These are phyloP conservation scores for Neotoxoptera formosana DNA, from an alignment of 1,140 invertebrate species.

Conservation along the genomic window DNA sequence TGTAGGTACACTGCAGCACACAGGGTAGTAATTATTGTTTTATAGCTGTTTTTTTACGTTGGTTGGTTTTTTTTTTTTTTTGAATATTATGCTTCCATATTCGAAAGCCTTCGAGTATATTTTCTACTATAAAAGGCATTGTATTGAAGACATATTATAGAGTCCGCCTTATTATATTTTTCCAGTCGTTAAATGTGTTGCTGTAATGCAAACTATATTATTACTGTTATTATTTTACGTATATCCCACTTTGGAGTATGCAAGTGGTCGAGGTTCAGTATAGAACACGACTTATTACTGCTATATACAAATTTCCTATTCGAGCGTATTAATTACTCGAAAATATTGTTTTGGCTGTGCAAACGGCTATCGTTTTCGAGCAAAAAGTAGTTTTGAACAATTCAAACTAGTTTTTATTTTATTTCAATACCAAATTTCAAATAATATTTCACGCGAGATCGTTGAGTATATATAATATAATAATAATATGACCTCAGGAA, in stretches of 20 bases:
- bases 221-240: background rate
- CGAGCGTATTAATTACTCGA: background rate
- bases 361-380: background rate
- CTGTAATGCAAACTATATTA: conserved; percentile 31
- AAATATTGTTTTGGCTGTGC: background rate
- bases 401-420: background rate
- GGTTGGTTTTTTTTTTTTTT: background rate
- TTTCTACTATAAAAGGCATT: conserved; percentile 33
- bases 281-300: background rate
- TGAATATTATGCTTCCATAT: background rate
- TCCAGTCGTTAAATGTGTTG: conserved; percentile 15
- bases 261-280: background rate
- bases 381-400: background rate
- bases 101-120: conserved; percentile 11
- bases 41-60: conserved; percentile 16
- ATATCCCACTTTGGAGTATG: background rate
- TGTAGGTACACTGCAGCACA: background rate
- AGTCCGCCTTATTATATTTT: background rate
- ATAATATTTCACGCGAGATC: background rate
- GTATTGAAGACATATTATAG: conserved; percentile 7
- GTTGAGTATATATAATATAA: too few relatives aligned
- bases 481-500: background rate
- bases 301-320: background rate
- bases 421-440: background rate
- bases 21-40: conserved; percentile 47